A percentile compares a stretch with the other conserved stretches of the same genome.
Conservation (phyloP, 2,888 invertebrate species). For the Pollenia amentaria region DNA sequence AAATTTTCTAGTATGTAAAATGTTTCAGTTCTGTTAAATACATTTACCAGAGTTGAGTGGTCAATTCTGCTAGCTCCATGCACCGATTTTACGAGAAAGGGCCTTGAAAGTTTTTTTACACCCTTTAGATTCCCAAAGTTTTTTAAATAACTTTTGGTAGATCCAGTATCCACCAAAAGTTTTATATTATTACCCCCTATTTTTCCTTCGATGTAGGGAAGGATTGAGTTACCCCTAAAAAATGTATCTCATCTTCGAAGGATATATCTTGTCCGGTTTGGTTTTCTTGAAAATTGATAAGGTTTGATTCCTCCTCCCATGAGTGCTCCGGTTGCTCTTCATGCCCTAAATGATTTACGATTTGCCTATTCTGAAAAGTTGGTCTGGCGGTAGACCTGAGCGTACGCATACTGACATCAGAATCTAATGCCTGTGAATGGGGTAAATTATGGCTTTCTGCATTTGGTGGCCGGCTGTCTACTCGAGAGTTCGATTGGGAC, state of each 20-base stretch:
- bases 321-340: too few species aligned
- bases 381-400: too few species aligned
- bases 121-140: constrained; percentile 46
- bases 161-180: constrained; percentile 63
- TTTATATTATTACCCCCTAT: constrained; percentile 41
- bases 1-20: constrained; percentile 66
- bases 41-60: constrained; percentile 37
- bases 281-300: too few species aligned
- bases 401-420: too few species aligned
- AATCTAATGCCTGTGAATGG: too few species aligned
- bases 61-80: constrained; percentile 45
- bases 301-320: too few species aligned
- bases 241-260: constrained; percentile 59
- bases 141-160: constrained; percentile 71
- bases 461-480: too few species aligned
- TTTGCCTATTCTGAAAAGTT: too few species aligned
- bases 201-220: constrained; percentile 42
- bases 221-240: constrained; percentile 57
- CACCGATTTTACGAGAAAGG: constrained; percentile 58
- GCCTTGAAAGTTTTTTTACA: constrained; percentile 18
- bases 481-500: too few species aligned
- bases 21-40: constrained; percentile 58
- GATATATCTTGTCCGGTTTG: too few species aligned
- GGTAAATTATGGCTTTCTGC: too few species aligned
- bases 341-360: too few species aligned